Evolutionary conservation across 35 echinoderm and acorn worm genomes (phyloP).

Genomic region (Apostichopus japonicus): DNA sequence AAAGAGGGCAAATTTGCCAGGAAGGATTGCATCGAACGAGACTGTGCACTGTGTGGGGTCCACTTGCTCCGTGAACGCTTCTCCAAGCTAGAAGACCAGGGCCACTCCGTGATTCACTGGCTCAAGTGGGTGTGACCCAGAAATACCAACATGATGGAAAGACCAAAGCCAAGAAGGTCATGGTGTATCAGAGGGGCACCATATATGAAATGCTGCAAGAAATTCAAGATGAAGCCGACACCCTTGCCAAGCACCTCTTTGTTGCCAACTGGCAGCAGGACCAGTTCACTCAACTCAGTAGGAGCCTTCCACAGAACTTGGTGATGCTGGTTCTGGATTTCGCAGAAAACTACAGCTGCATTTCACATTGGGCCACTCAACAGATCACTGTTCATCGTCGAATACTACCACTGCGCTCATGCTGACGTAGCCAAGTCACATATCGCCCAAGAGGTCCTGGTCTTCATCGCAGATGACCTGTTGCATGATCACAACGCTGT

Average conservation of each 20-base stretch:
- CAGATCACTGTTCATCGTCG: constrained; percentile 50
- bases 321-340: constrained; percentile 51
- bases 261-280: constrained; percentile 64
- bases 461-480: constrained; percentile 32
- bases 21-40: background rate
- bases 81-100: constrained; percentile 30
- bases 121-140: constrained; percentile 29
- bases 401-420: constrained; percentile 28
- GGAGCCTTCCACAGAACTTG: constrained; percentile 43
- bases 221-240: constrained; percentile 16
- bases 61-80: background rate
- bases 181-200: constrained; percentile 1
- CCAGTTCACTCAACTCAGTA: constrained; percentile 35
- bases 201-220: constrained; percentile 16
- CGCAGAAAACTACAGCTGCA: constrained; percentile 50
- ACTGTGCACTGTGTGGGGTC: constrained; percentile 23
- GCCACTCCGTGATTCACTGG: constrained; percentile 35
- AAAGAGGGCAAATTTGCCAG: background rate
- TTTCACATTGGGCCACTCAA: constrained; percentile 29
- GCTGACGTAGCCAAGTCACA: background rate
- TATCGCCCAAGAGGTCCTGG: constrained; percentile 11
- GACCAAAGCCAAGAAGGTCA: constrained; percentile 19
- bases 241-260: constrained; percentile 62
- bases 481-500: constrained; percentile 53
- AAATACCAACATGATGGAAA: background rate